These are phyloP conservation scores for Pogona vitticeps DNA, from an alignment of 2,113 vertebrate genomes.

Conservation along the genomic window DNA sequence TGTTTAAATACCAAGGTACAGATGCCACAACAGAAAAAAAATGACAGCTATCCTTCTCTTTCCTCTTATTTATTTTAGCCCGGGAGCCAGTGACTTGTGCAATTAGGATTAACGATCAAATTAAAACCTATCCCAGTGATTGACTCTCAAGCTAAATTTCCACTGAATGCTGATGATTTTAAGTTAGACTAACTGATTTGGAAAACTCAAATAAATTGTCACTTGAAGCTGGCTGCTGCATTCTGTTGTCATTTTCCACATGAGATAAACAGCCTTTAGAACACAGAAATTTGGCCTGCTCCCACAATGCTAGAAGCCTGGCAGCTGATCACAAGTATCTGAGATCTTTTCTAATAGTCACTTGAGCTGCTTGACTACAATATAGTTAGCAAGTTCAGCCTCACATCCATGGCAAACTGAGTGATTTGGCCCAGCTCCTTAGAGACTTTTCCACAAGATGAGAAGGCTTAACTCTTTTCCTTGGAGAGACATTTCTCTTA, in stretches of 20 bases:
- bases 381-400: neutral
- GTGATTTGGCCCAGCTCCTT: neutral
- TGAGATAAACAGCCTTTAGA: constrained; percentile 7
- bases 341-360: neutral
- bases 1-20: neutral
- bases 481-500: too few species aligned
- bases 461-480: too few species aligned
- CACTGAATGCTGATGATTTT: neutral
- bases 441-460: too few species aligned
- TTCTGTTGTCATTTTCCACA: constrained; percentile 27
- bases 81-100: constrained; percentile 32
- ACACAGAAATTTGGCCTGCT: neutral
- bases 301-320: neutral
- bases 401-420: neutral
- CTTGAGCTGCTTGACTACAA: neutral
- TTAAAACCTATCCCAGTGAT: constrained; percentile 38
- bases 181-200: constrained; percentile 37
- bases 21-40: neutral
- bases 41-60: constrained; percentile 22
- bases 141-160: constrained; percentile 46
- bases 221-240: constrained; percentile 7
- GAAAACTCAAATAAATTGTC: constrained; percentile 55
- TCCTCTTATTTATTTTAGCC: constrained; percentile 36
- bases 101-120: constrained; percentile 57
- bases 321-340: neutral